Evolutionary conservation across 2,797 vertebrate species (phyloP).

Genomic region (Masticophis lateralis): DNA sequence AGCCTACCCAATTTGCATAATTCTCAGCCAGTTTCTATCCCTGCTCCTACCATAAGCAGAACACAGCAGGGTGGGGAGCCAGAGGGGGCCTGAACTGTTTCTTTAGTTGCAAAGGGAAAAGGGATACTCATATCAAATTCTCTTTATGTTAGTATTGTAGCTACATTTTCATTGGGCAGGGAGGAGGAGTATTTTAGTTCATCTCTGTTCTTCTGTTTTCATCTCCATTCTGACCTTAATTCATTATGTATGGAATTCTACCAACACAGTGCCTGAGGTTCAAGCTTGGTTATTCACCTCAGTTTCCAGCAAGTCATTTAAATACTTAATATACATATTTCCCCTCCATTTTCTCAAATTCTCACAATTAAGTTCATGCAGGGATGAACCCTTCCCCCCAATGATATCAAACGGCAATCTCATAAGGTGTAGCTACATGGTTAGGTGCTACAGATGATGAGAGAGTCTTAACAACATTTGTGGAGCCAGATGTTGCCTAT

Average conservation of each 20-base stretch:
- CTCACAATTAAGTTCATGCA: not conserved
- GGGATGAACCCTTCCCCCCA: not conserved
- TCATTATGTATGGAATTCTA: not conserved
- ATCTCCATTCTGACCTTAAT: not conserved
- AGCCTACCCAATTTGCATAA: conserved; percentile 23
- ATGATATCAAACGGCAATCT: not conserved
- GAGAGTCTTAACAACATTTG: not conserved
- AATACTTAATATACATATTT: not conserved
- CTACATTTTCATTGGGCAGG: not conserved
- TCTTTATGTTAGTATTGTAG: not conserved
- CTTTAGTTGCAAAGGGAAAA: not conserved
- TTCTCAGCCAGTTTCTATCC: conserved; percentile 20
- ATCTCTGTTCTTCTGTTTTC: not conserved
- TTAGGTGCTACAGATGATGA: not conserved
- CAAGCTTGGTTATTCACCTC: not conserved
- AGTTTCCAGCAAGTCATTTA: not conserved
- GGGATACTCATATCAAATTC: not conserved
- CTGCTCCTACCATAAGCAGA: conserved; percentile 7
- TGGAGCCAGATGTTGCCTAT: not conserved
- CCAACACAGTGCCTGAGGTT: not conserved
- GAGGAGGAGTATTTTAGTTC: not conserved
- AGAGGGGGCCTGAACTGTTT: not conserved
- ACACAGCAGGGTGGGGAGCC: conserved; percentile 16
- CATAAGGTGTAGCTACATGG: not conserved
- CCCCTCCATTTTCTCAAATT: no score